Evolutionary conservation across 2,797 vertebrate species (phyloP).

Genomic region (Mormyrus proboscirostris): DNA sequence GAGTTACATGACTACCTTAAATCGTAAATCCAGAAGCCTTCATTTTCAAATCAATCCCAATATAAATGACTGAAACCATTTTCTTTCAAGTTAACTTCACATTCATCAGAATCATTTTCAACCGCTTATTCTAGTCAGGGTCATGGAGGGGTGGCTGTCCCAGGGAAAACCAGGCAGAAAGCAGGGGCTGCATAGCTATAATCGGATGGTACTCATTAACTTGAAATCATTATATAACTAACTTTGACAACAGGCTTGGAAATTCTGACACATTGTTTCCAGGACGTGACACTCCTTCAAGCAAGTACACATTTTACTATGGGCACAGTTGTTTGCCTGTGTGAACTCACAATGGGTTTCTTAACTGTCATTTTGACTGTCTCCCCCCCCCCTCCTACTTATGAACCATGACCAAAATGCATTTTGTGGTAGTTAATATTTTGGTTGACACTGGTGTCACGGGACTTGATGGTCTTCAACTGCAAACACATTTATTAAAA

Average conservation of each 20-base stretch:
- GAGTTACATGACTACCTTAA: neutral
- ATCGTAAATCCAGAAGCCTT: neutral
- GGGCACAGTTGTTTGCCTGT: neutral
- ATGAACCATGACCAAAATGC: neutral
- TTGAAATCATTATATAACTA: neutral
- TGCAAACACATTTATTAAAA: neutral
- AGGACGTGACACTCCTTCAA: neutral
- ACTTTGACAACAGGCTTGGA: neutral
- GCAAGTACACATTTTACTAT: neutral
- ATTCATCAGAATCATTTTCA: neutral
- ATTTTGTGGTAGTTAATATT: neutral
- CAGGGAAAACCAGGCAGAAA: neutral
- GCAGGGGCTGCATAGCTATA: neutral
- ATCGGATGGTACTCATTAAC: neutral
- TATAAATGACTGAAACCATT: neutral
- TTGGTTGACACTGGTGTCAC: neutral
- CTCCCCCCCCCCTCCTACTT: neutral
- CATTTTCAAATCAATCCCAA: neutral
- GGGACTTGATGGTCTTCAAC: neutral
- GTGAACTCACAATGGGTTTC: neutral
- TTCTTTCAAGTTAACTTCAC: neutral
- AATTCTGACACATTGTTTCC: neutral
- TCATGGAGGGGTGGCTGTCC: neutral
- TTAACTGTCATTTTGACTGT: neutral
- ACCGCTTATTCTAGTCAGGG: neutral